These are phyloP conservation scores for Pseudomyrmex concolor DNA, from an alignment of 1,140 invertebrate genomes.

Conservation along the genomic window DNA sequence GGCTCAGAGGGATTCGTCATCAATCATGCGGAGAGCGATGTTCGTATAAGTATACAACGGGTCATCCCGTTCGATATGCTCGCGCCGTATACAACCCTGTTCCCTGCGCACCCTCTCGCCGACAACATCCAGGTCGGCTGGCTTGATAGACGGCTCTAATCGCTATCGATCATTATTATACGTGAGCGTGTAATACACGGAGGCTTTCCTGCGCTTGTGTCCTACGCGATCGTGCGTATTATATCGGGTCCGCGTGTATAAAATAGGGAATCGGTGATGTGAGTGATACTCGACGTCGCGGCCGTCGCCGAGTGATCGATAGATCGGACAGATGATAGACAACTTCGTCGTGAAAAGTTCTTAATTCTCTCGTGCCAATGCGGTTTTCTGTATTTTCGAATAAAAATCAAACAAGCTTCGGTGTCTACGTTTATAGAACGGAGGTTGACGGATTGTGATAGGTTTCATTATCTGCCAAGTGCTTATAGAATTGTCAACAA, in stretches of 20 bases:
- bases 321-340: slow-evolving; percentile 48
- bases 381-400: background rate
- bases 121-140: slow-evolving; percentile 52
- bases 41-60: slow-evolving; percentile 73
- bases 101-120: slow-evolving; percentile 32
- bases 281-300: slow-evolving; percentile 56
- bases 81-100: slow-evolving; percentile 50
- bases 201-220: background rate
- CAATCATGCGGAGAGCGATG: slow-evolving; percentile 71
- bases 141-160: slow-evolving; percentile 64
- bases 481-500: background rate
- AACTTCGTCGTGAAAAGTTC: slow-evolving; percentile 45
- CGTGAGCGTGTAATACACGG: slow-evolving; percentile 52
- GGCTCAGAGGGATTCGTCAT: slow-evolving; percentile 65
- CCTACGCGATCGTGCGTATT: slow-evolving; percentile 13
- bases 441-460: background rate
- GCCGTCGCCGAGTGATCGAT: slow-evolving; percentile 42
- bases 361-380: background rate
- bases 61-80: slow-evolving; percentile 63
- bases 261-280: slow-evolving; percentile 39
- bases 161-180: slow-evolving; percentile 72
- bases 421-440: background rate
- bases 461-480: background rate
- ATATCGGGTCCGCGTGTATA: slow-evolving; percentile 36
- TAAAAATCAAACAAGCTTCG: background rate